Evolutionary conservation across 2,888 invertebrate species (phyloP), one percentile per base, ranked within the genome.

Genomic region (Anaspis maculata): DNA sequence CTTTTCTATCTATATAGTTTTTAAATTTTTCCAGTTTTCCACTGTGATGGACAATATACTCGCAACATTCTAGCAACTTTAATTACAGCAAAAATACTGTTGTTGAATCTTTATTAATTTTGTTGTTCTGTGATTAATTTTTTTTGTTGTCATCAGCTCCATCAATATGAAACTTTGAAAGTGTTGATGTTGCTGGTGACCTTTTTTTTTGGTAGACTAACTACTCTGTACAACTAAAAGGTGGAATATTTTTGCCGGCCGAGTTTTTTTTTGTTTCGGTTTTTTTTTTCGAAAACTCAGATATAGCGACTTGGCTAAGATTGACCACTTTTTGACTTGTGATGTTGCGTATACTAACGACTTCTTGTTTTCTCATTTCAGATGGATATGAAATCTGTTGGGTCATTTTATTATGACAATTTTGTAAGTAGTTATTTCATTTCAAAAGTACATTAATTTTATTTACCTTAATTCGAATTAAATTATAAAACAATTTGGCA

Each of bases 361-460:
- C 28, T 23, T 27, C 23, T 37, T 37, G 22, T 30, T 34, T 49
- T 56, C 61, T 62, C 57, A 69, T 84, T 84, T 75, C 83, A 89
- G 88, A 88, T 89, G 88, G 88, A 89, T 77, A 84, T 88, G 83
- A 89, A 89, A 82, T 84, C 86, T 76, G 85, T 88, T 77, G 88
- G 88, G 73, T 87, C 87, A 70, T 86, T 87, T 84, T 88, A 89
- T 81, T 89, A 89, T 76, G 88, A 89, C 74, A 88, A 87, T 77
- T 88, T 88, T 79, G 88, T 88, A 83, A 88, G 88, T 88, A 81
- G 38, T 35, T 30, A 33, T 30, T 22, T 11, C 22, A 31, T 32
- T 34, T 34, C 15, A 3, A 5, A 6, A 14, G n/a, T n/a, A n/a
- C n/a, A n/a, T n/a, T n/a, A n/a, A n/a, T n/a, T n/a, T n/a, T n/a